A percentile compares a stretch with the other conserved stretches of the same genome.
These are phyloP conservation scores for Brachionus calyciflorus DNA, from an alignment of 1,140 invertebrate genomes.

Conservation along the genomic window DNA sequence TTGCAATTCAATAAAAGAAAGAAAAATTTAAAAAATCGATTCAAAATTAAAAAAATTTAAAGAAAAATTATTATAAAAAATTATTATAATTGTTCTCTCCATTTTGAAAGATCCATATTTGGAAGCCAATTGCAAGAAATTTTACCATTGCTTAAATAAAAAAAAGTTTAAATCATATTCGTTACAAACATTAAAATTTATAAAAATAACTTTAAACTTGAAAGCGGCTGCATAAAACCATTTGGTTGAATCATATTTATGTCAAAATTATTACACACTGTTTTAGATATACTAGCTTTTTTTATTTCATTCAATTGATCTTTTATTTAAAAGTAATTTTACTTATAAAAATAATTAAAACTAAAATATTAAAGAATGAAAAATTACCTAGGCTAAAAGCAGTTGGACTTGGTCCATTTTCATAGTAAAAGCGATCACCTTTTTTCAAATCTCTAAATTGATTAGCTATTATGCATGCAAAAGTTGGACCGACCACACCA, in stretches of 20 bases:
- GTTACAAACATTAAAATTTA: neutral
- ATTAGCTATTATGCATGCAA: constrained; percentile 87
- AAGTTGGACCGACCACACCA: constrained; percentile 86
- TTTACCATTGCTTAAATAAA: constrained; percentile 35
- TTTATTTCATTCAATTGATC: constrained; percentile 41
- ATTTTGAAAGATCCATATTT: constrained; percentile 16
- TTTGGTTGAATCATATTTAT: constrained; percentile 15
- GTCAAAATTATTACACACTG: constrained; percentile 35
- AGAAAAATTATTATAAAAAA: neutral
- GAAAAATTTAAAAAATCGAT: neutral
- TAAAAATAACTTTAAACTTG: constrained; percentile 1
- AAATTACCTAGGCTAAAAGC: constrained; percentile 1
- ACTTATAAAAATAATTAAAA: too few relatives aligned
- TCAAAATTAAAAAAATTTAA: neutral
- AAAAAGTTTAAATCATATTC: neutral
- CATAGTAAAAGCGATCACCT: constrained; percentile 95
- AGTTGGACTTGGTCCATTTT: constrained; percentile 58
- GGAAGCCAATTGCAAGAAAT: constrained; percentile 9
- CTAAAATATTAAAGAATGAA: neutral
- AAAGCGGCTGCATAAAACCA: constrained; percentile 1
- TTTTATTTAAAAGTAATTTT: too few relatives aligned
- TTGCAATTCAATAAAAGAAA: neutral
- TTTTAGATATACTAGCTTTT: neutral
- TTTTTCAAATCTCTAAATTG: constrained; percentile 82
- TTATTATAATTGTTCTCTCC: neutral